Base-by-base conservation (phyloP, 2,113 vertebrate species). In the Myxocyprinus asiaticus region DNA sequence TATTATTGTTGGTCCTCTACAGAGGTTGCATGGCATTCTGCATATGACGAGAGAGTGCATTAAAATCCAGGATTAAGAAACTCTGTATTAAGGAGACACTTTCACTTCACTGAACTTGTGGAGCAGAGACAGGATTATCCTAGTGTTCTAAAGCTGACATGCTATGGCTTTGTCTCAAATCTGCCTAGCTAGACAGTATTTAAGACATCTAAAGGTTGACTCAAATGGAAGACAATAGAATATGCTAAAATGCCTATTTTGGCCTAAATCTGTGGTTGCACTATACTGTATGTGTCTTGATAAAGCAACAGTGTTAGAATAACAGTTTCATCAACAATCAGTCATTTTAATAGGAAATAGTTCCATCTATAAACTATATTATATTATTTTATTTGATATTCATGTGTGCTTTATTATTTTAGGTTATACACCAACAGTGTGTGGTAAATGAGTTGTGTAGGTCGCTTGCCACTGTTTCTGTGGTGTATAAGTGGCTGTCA, bases 51-150 rank as follows among this genome's bases (percentile, higher is more conserved):
- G 22, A 33, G 22, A 33, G 22, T 33, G 22, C 53, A 58, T 72
- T 72, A 45, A 72, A 72, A 45, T 72, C 5, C 44, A n/a, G 69
- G 69, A 72, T 72, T 72, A 17, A 72, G 69, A 45, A 72, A 59
- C 69, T 51, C 47, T 45, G 67, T 55, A 70, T 70, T 55, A 55
- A 33, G 3, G 22, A 33, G 33, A 70, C 22, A 42, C 53, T 72
- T 72, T 59, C 14, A 72, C 42, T 45, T 72, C 15, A 58, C 58
- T 72, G 43, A 72, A 58, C 9, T 15, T 72, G 43, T 45, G 56
- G 69, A 72, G 69, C 22, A 33, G 22, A 33, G 53, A 45, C 69
- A 45, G 69, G 53, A 72, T 72, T 72, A 72, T 72, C 69, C 67
- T 53, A 45, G 69, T 45, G 42, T 9, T 1, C 53, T 59, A 44